Conservation (phyloP, 2,888 invertebrate genomes). For the Phortica okadai region DNA sequence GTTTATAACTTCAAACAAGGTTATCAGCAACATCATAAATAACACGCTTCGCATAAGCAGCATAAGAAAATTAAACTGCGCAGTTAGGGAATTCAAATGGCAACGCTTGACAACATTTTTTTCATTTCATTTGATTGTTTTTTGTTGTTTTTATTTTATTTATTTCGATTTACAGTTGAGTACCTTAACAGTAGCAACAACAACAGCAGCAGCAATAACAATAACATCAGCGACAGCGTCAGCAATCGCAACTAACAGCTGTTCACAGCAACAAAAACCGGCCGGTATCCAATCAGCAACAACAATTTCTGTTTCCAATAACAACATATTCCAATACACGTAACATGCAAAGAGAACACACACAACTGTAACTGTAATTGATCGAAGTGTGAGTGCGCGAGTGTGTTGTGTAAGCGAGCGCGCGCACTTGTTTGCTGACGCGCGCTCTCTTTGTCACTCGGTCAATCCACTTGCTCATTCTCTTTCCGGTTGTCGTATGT, state of each 20-base stretch:
- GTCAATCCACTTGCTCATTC: too few relatives aligned
- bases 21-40: constrained; percentile 41
- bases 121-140: neutral
- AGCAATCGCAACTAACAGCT: constrained; percentile 59
- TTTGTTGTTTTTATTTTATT: neutral
- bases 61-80: constrained; percentile 56
- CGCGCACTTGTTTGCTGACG: neutral
- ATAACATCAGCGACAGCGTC: constrained; percentile 5
- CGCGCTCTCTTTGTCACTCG: too few relatives aligned
- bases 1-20: neutral
- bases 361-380: too few relatives aligned
- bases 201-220: constrained; percentile 42
- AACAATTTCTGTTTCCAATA: neutral
- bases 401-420: constrained; percentile 35
- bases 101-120: constrained; percentile 62
- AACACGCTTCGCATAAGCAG: constrained; percentile 27
- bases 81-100: constrained; percentile 60
- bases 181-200: constrained; percentile 27
- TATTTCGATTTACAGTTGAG: neutral
- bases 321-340: neutral
- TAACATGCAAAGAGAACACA: neutral
- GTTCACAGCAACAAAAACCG: constrained; percentile 51
- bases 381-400: constrained; percentile 43
- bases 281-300: constrained; percentile 22
- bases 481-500: too few relatives aligned